Evolutionary conservation across 2,113 vertebrate species (phyloP).

Genomic region (Phyllostomus discolor): DNA sequence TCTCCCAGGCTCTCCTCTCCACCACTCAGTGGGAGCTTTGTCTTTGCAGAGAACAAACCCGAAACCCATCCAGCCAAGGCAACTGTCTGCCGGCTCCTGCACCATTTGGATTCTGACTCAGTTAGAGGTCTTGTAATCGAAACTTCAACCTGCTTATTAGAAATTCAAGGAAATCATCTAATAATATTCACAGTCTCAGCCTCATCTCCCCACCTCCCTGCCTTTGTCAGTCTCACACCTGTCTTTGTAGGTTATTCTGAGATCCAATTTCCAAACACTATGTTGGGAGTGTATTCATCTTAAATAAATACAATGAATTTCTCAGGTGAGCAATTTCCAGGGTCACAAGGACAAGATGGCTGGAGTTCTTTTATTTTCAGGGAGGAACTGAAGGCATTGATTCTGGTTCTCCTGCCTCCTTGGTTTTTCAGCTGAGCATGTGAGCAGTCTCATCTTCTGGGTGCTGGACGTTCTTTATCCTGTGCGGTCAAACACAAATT

Average conservation of each 20-base stretch:
- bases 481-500: background rate
- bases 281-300: slow-evolving; percentile 38
- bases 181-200: slow-evolving; percentile 69
- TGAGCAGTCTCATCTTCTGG: background rate
- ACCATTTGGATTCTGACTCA: slow-evolving; percentile 79
- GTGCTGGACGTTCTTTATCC: background rate
- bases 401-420: background rate
- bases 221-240: background rate
- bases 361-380: background rate
- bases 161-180: slow-evolving; percentile 83
- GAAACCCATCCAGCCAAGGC: slow-evolving; percentile 84
- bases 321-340: background rate
- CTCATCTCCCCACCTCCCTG: background rate
- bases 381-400: background rate
- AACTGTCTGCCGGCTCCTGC: slow-evolving; percentile 84
- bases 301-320: background rate
- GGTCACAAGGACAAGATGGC: background rate
- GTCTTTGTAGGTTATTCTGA: background rate
- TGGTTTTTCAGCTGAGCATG: background rate
- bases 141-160: slow-evolving; percentile 84
- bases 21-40: slow-evolving; percentile 86
- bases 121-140: slow-evolving; percentile 85
- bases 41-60: slow-evolving; percentile 82
- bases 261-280: background rate
- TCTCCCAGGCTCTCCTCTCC: slow-evolving; percentile 58